Conservation (phyloP, 2,797 vertebrate species). For the Euphonia xanthogaster region DNA sequence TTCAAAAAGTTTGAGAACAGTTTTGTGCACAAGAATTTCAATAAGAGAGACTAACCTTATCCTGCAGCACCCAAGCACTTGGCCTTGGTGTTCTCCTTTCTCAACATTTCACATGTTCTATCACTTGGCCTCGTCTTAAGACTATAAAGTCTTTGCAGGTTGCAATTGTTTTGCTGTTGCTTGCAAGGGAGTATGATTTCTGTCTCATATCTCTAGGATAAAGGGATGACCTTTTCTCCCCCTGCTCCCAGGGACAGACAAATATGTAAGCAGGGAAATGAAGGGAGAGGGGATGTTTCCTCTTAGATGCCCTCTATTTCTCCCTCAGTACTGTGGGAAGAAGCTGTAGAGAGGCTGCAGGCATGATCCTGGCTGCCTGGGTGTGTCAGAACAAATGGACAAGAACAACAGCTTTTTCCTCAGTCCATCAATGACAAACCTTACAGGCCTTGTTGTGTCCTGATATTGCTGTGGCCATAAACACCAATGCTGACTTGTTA, state of each 20-base stretch:
- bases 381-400: background rate
- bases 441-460: background rate
- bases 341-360: background rate
- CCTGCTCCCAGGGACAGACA: background rate
- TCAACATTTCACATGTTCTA: background rate
- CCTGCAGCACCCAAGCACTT: background rate
- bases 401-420: background rate
- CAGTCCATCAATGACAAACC: background rate
- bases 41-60: background rate
- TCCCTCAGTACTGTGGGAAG: background rate
- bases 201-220: background rate
- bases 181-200: background rate
- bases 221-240: background rate
- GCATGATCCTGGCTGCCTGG: background rate
- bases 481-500: background rate
- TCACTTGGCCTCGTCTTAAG: background rate
- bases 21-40: background rate
- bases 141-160: background rate
- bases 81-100: background rate
- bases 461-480: background rate
- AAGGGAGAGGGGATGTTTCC: background rate
- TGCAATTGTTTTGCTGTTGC: background rate
- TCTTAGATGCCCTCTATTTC: background rate
- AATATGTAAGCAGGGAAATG: background rate
- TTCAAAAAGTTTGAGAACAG: background rate